Conservation (phyloP, 2,113 vertebrate genomes). For the Xiphophorus hellerii region DNA sequence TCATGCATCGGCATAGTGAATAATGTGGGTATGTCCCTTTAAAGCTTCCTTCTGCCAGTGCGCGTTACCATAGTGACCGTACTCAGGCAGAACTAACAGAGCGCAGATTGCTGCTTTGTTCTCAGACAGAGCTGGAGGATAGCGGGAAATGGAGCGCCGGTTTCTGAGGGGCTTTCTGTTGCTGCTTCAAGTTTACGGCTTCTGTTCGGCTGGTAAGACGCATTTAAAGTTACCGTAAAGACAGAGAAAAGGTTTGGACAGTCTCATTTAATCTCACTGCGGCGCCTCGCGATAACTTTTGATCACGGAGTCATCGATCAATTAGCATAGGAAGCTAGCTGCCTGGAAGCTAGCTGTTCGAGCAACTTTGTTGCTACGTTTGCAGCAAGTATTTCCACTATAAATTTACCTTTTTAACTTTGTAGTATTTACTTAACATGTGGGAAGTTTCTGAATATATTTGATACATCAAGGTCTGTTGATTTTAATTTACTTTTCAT, state of each 20-base stretch:
- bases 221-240: not conserved
- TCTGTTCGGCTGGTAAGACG: slow-evolving; percentile 46
- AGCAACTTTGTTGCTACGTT: not conserved
- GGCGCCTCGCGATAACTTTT: slow-evolving; percentile 8
- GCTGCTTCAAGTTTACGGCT: slow-evolving; percentile 26
- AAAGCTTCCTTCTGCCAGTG: not conserved
- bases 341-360: not conserved
- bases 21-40: too few species aligned
- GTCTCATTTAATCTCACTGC: not conserved
- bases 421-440: not conserved
- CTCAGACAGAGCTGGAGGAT: slow-evolving; percentile 50
- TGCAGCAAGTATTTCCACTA: not conserved
- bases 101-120: slow-evolving; percentile 41
- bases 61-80: slow-evolving; percentile 21
- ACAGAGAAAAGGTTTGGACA: not conserved
- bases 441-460: not conserved
- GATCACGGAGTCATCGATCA: slow-evolving; percentile 29
- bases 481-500: not conserved
- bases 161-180: slow-evolving; percentile 41
- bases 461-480: not conserved
- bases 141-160: slow-evolving; percentile 61
- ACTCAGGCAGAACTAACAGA: slow-evolving; percentile 61
- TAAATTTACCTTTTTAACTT: not conserved
- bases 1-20: too few species aligned
- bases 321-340: not conserved